Base-by-base conservation (phyloP, 2,888 invertebrate species). In the Eucriotettix oculatus region DNA sequence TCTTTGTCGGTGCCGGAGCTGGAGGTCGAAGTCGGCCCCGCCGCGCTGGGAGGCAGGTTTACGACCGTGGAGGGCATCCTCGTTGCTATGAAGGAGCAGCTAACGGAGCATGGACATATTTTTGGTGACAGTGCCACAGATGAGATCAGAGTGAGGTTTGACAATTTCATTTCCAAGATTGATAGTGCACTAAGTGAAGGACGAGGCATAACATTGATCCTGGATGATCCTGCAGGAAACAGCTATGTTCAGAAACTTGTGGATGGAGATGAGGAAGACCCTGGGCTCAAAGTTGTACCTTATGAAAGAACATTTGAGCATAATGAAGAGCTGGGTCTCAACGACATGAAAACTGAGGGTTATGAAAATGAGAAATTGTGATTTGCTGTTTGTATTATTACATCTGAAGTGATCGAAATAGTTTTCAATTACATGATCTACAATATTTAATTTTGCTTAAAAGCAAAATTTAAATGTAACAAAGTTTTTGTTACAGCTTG, bases 141-240 rank as follows among this genome's bases (percentile, higher is more conserved):
- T 1, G 75, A 75, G 0, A 58, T 78, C 0, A 78, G 77, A 57
- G 66, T 73, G 14, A 78, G 80, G 56, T 75, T 94, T 68, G 68
- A 79, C 1, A 69, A 69, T 7, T 90, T 96, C 72, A 72, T 88
- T 16, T 69, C 73, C 0, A 78, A 83, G 65, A 75, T 95, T 59
- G 80, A 87, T 54, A 75, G 82, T 58, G 81, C 91, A 12, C 70
- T 90, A 17, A 74, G 77, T 0, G 80, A 86, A 1, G 74, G 82
- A 66, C 72, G 74, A 11, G 67, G 76, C 9, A 78, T 89, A 0
- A 93, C 93, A 0, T 66, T 99, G 1, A 72, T 97, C 5, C 75
- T 99, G 64, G 93, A 98, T 73, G 99, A 99, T 77, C 95, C 98
- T 1, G 92, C 97, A 10, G 99, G 99, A 0, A 98, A 98, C 74